These are phyloP conservation scores for Somateria mollissima DNA, from an alignment of 2,797 vertebrate species.

Conservation along the genomic window DNA sequence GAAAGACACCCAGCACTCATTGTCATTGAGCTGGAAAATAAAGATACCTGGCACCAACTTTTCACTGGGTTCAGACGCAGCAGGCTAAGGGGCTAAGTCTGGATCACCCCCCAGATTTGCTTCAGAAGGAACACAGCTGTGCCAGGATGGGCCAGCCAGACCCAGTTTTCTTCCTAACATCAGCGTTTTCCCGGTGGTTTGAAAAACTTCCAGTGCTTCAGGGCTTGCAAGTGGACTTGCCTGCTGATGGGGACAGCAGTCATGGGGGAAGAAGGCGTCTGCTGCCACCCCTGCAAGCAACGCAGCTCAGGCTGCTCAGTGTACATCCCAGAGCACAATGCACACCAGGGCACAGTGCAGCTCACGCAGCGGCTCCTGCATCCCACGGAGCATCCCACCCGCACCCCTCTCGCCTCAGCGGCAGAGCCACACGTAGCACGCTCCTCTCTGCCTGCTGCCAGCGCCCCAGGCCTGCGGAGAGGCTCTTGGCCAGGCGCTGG, in stretches of 20 bases:
- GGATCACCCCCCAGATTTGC: neutral
- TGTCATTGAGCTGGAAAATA: neutral
- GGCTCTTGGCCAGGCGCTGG: neutral
- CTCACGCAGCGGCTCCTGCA: fast-evolving
- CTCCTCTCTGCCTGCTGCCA: neutral
- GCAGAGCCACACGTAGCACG: neutral
- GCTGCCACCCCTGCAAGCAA: neutral
- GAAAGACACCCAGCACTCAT: neutral
- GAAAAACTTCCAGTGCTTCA: neutral
- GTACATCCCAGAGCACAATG: neutral
- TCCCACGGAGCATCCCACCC: neutral
- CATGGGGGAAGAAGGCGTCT: neutral
- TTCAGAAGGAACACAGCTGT: neutral
- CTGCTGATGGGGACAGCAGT: neutral
- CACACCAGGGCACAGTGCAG: fast-evolving
- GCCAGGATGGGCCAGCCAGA: neutral
- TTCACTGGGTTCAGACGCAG: fast-evolving
- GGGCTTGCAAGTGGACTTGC: neutral
- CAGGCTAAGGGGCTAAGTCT: neutral
- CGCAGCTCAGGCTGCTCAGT: fast-evolving
- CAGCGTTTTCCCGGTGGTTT: fast-evolving
- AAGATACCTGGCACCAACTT: fast-evolving
- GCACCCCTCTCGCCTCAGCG: neutral
- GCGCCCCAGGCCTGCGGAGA: neutral
- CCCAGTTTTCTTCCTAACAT: fast-evolving